Conservation (phyloP, 92 coral and sea anemone genomes). For the Ricordea florida region DNA sequence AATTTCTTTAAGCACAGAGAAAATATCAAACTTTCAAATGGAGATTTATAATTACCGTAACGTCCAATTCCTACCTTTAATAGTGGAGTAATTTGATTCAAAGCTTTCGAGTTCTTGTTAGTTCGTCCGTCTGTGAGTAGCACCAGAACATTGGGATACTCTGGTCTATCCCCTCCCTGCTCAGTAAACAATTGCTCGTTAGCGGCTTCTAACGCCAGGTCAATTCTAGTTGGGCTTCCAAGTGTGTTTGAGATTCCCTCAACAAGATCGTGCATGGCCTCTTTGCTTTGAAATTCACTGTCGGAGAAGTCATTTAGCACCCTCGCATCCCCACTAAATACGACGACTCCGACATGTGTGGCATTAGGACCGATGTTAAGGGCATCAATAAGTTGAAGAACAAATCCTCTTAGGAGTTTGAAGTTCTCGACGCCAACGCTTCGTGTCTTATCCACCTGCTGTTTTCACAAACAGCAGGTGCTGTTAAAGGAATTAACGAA, state of each 20-base stretch:
- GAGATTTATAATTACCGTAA: no score
- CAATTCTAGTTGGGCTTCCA: slow-evolving; percentile 1
- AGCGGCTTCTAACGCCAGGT: slow-evolving; percentile 15
- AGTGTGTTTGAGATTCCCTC: not conserved
- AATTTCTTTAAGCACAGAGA: no score
- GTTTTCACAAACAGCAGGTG: slow-evolving; percentile 2
- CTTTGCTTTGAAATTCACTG: not conserved
- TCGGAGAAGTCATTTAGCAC: slow-evolving; percentile 3
- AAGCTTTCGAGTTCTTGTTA: not conserved
- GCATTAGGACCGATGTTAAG: not conserved
- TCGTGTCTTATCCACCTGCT: not conserved
- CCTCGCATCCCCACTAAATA: not conserved
- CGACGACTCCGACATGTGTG: not conserved
- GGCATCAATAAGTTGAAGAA: not conserved
- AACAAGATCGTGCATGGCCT: slow-evolving; percentile 1
- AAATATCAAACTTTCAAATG: no score
- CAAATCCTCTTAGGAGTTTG: slow-evolving; percentile 3
- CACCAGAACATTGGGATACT: slow-evolving; percentile 14
- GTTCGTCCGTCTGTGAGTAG: slow-evolving; percentile 28
- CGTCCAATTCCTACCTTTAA: not conserved
- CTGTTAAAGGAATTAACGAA: not conserved
- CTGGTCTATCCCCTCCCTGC: slow-evolving; percentile 16
- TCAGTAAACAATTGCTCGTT: slow-evolving; percentile 4
- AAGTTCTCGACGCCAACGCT: not conserved
- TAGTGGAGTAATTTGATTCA: not conserved